Evolutionary conservation across 1,140 invertebrate genomes (phyloP).

Genomic region (Anoplophora glabripennis): DNA sequence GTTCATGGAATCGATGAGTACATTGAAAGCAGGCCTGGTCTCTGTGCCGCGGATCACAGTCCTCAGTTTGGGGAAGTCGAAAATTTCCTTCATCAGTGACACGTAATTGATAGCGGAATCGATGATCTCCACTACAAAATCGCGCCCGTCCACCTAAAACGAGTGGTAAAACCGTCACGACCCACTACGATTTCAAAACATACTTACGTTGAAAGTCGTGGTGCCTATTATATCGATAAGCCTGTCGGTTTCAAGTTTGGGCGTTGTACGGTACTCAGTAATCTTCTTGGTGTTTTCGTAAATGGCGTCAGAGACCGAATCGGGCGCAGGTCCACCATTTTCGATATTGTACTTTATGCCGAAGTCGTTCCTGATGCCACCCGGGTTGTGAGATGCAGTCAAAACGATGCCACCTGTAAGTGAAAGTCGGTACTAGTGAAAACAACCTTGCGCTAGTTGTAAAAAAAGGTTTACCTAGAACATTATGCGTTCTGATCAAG

Average conservation of each 20-base stretch:
- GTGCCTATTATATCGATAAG: slow-evolving; percentile 31
- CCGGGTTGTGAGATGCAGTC: slow-evolving; percentile 98
- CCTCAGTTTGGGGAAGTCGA: slow-evolving; percentile 87
- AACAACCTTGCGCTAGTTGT: not conserved
- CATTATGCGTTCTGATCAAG: slow-evolving; percentile 86
- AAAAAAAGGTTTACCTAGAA: slow-evolving; percentile 56
- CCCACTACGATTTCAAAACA: not conserved
- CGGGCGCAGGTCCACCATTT: slow-evolving; percentile 96
- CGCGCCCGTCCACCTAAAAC: slow-evolving; percentile 64
- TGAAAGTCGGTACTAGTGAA: not conserved
- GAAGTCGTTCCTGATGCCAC: slow-evolving; percentile 95
- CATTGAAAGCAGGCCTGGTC: slow-evolving; percentile 67
- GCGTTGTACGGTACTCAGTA: slow-evolving; percentile 75
- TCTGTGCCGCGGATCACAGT: slow-evolving; percentile 68
- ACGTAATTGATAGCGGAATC: slow-evolving; percentile 92
- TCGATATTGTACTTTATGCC: slow-evolving; percentile 98
- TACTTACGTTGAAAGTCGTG: slow-evolving; percentile 29
- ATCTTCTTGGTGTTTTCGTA: slow-evolving; percentile 79
- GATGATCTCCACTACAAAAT: slow-evolving; percentile 86
- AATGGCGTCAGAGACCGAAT: slow-evolving; percentile 86
- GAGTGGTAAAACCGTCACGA: not conserved
- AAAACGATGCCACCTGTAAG: slow-evolving; percentile 87
- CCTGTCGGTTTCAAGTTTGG: slow-evolving; percentile 68
- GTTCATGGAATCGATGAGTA: slow-evolving; percentile 92
- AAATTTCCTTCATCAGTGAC: slow-evolving; percentile 92